Base-by-base conservation (phyloP, 2,888 invertebrate species). In the Tenthredo amoena region DNA sequence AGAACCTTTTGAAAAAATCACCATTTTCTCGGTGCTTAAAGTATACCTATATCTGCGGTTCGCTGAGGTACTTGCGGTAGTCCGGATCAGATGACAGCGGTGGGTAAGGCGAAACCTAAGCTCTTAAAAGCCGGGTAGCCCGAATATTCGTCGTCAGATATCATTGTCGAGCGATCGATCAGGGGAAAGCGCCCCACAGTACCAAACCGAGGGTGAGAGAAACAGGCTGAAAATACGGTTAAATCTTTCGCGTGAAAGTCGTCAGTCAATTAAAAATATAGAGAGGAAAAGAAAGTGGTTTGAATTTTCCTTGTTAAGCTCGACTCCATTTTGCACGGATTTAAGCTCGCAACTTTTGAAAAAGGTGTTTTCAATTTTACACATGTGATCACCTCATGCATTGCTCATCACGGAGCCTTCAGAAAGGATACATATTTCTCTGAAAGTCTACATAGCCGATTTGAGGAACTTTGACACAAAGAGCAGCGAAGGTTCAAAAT, bases 81-180 rank as follows among this genome's bases (percentile, higher is more conserved):
- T 62, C 50, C 37, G 40, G 81, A 81, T 81, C 81, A 40, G 62
- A 62, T 81, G 58, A 58, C 81, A 62, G 62, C 34, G 58, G 58
- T 26, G 62, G 40, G 37, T 37, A 47, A 81, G 79, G 40, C 62
- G 81, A 81, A 81, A 81, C 81, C 40, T 58, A 81, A 81, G 81
- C 81, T 81, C 40, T 81, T 62, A 37, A 81, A 81, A 81, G 81
- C 81, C 62, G 81, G 81, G 79, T 58, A 58, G 37, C 37, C n/a
- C 9, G 81, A 21, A 62, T 62, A 81, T 81, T 62, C 62, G 37
- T 62, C 58, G 81, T 15, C 15, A 50, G 81, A 81, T 58, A 81
- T 81, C 40, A 81, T 58, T n/a, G 40, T 34, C 81, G 40, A 81
- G 37, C n/a, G 62, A 81, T 81, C 81, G 81, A 81, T 81, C 81